Evolutionary conservation across 37 sponge, comb jelly and placozoan genomes (phyloP).

Genomic region (Aplysina aerophoba): DNA sequence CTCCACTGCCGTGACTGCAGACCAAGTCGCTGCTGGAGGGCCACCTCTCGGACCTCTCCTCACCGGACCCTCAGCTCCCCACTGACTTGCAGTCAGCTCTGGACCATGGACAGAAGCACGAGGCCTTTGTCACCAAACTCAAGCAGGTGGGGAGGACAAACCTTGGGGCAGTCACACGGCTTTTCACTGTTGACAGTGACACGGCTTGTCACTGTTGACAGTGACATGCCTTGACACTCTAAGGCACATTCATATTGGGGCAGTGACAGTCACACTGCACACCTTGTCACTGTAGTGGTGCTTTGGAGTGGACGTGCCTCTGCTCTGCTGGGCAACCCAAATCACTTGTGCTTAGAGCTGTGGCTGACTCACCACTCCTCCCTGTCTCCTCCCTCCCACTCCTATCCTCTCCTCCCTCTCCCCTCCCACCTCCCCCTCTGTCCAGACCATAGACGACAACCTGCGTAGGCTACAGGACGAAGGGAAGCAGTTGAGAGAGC

Average conservation of each 20-base stretch:
- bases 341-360: no score
- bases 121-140: constrained; percentile 57
- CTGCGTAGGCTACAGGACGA: constrained; percentile 31
- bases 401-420: neutral
- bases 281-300: no score
- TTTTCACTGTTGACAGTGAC: neutral
- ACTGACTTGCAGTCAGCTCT: constrained; percentile 49
- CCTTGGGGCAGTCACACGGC: neutral
- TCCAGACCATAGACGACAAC: constrained; percentile 35
- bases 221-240: no score
- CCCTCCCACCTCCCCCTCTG: neutral
- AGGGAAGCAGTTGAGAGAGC: constrained; percentile 12
- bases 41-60: constrained; percentile 41
- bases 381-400: neutral
- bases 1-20: neutral
- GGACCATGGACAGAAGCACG: constrained; percentile 49
- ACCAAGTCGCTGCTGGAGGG: constrained; percentile 29
- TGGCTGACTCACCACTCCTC: constrained; percentile 18
- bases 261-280: no score
- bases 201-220: no score
- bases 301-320: no score
- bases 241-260: no score
- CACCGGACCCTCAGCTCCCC: constrained; percentile 28
- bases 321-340: no score
- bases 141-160: constrained; percentile 55